These are phyloP conservation scores for Frieseomelitta varia DNA, from an alignment of 1,140 invertebrate species.

Conservation along the genomic window DNA sequence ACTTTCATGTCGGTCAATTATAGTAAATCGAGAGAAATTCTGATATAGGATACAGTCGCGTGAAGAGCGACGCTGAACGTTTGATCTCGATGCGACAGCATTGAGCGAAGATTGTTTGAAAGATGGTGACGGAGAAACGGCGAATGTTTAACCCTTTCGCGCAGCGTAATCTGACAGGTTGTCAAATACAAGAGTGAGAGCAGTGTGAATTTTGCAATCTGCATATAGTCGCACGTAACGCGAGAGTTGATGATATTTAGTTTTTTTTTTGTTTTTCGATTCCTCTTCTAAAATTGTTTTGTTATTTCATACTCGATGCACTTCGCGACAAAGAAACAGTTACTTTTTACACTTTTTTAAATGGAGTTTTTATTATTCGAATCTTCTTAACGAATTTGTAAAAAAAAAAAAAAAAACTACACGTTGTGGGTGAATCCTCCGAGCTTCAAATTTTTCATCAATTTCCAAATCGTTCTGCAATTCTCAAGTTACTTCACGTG, in stretches of 20 bases:
- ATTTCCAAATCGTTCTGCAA: too few species aligned
- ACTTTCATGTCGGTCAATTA: not conserved
- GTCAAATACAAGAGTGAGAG: not conserved
- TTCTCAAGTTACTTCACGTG: too few species aligned
- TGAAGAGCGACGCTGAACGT: not conserved
- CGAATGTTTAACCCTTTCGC: not conserved
- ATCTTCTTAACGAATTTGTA: too few species aligned
- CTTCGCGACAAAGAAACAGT: too few species aligned
- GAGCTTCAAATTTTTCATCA: too few species aligned
- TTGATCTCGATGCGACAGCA: not conserved
- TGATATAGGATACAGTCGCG: not conserved
- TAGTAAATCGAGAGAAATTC: slow-evolving; percentile 4
- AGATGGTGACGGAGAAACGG: not conserved
- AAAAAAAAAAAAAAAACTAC: too few species aligned
- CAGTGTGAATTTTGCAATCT: not conserved
- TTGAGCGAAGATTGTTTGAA: not conserved
- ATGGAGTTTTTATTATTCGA: too few species aligned
- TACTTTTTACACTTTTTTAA: too few species aligned
- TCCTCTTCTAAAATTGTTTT: not conserved
- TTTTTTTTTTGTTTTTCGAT: not conserved
- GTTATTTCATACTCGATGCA: too few species aligned
- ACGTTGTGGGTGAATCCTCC: too few species aligned
- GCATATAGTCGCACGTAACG: not conserved
- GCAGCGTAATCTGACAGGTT: not conserved
- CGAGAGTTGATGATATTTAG: not conserved